Evolutionary conservation across 2,113 vertebrate species (phyloP).

Genomic region (Pristiophorus japonicus): DNA sequence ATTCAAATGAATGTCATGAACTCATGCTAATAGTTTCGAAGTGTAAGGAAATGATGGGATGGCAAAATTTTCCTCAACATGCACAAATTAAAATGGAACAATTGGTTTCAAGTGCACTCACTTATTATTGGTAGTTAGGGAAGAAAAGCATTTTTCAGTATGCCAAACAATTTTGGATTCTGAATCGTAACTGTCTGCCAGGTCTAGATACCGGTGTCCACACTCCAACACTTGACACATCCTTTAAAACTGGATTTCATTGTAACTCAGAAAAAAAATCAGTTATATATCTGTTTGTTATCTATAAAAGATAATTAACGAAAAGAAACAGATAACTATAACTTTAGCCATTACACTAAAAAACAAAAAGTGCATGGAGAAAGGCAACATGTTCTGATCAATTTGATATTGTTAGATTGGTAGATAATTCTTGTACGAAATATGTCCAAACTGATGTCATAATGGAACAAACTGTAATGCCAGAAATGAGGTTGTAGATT

Average conservation of each 20-base stretch:
- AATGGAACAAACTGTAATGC: conserved; percentile 9
- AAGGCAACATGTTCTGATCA: conserved; percentile 12
- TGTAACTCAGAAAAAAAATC: not conserved
- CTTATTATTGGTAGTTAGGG: not conserved
- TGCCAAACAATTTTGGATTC: not conserved
- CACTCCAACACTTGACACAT: not conserved
- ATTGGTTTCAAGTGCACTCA: not conserved
- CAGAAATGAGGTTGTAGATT: not conserved
- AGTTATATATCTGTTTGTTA: not conserved
- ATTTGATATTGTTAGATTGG: not conserved
- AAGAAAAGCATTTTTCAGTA: not conserved
- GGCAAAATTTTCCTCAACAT: not conserved
- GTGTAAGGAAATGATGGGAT: not conserved
- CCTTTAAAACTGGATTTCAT: not conserved
- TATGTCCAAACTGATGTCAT: not conserved
- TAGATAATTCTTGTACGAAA: not conserved
- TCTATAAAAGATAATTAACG: not conserved
- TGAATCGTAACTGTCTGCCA: not conserved
- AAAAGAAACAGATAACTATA: not conserved
- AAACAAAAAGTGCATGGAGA: not conserved
- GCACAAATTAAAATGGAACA: not conserved
- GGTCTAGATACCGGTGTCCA: not conserved
- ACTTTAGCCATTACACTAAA: not conserved
- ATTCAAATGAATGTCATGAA: not conserved
- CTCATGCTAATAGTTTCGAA: not conserved